Conservation (phyloP, 2,888 invertebrate species). For the Onchidella celtica region DNA sequence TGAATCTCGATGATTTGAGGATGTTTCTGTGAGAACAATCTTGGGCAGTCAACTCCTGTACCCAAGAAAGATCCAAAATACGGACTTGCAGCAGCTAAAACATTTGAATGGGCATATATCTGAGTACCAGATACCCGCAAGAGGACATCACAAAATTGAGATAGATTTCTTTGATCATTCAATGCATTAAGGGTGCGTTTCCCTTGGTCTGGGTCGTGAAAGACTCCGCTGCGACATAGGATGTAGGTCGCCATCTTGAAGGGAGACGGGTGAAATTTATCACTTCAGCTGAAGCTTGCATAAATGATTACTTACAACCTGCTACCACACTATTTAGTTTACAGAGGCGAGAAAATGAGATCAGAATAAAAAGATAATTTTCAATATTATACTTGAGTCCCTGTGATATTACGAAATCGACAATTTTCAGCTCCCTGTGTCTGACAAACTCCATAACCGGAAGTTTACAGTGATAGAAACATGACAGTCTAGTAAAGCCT, state of each 20-base stretch:
- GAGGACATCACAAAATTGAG: slow-evolving; percentile 77
- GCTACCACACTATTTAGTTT: no score
- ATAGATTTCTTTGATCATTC: slow-evolving; percentile 67
- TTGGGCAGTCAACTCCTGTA: slow-evolving; percentile 71
- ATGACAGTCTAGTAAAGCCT: no score
- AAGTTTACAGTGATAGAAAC: no score
- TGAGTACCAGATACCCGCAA: slow-evolving; percentile 74
- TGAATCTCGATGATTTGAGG: slow-evolving; percentile 78
- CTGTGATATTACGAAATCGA: no score
- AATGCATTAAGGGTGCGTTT: slow-evolving; percentile 59
- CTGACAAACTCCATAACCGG: no score
- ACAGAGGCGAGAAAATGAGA: no score
- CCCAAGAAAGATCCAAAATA: slow-evolving; percentile 75
- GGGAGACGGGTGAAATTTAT: slow-evolving; percentile 40
- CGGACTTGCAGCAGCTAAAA: slow-evolving; percentile 77
- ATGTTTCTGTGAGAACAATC: slow-evolving; percentile 75
- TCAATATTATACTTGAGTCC: no score
- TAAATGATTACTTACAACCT: background rate
- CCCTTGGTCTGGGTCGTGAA: slow-evolving; percentile 58
- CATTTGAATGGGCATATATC: slow-evolving; percentile 77
- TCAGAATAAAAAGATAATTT: no score
- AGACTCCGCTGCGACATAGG: slow-evolving; percentile 49
- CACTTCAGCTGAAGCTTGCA: background rate
- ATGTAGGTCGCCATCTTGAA: slow-evolving; percentile 66
- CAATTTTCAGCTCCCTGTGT: no score